Conservation (phyloP, 2,113 vertebrate species). For the Chloebia gouldiae region DNA sequence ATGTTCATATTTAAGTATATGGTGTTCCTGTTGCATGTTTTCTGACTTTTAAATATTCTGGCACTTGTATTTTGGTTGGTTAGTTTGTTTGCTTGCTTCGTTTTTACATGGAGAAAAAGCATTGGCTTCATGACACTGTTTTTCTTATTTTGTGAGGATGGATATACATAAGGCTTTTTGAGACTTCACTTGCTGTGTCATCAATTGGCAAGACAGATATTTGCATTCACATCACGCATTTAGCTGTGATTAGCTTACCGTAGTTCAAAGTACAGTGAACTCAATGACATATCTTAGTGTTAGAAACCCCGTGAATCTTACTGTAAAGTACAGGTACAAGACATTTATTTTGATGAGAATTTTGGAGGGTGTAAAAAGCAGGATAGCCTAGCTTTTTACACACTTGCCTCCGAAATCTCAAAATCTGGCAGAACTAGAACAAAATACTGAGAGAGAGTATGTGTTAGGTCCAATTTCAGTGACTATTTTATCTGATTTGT, state of each 20-base stretch:
- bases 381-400: neutral
- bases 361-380: too few relatives aligned
- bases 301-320: neutral
- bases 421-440: neutral
- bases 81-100: neutral
- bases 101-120: neutral
- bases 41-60: neutral
- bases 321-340: neutral
- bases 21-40: neutral
- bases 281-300: constrained; percentile 67
- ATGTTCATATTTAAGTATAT: neutral
- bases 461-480: neutral
- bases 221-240: constrained; percentile 75
- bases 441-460: neutral
- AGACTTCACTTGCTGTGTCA: constrained; percentile 75
- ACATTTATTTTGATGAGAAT: neutral
- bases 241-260: constrained; percentile 78
- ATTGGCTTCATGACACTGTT: neutral
- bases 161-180: neutral
- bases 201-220: constrained; percentile 79
- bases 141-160: neutral
- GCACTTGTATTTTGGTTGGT: neutral
- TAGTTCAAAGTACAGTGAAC: constrained; percentile 84
- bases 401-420: neutral
- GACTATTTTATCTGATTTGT: neutral